phyloP scores from a whole-genome alignment of 2,888 invertebrate species.

The Drosophila fungiperda region DNA sequence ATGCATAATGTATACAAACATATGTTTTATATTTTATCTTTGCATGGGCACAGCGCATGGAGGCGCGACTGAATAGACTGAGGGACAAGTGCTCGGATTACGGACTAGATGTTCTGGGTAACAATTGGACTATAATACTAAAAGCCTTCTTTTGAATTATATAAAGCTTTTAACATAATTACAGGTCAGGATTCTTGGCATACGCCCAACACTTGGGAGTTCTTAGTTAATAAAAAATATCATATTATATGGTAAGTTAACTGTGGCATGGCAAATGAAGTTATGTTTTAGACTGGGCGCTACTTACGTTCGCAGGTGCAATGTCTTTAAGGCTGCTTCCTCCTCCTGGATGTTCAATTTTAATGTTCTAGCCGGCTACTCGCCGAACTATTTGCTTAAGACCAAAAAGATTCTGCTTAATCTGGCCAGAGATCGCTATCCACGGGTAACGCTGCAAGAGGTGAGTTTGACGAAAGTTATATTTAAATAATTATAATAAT shows the following conservation, averaged over 20 bases:
- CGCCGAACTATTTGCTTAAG: constrained; percentile 90
- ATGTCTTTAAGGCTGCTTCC: constrained; percentile 93
- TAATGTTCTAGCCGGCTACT: constrained; percentile 93
- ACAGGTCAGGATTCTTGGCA: constrained; percentile 85
- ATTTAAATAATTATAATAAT: neutral
- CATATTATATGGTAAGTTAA: constrained; percentile 90
- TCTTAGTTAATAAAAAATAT: constrained; percentile 91
- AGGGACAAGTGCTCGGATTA: constrained; percentile 84
- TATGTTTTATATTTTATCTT: constrained; percentile 1
- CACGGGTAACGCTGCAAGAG: constrained; percentile 90
- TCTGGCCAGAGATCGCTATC: constrained; percentile 92
- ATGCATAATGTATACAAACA: neutral
- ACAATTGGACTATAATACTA: constrained; percentile 1
- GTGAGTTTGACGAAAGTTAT: constrained; percentile 50
- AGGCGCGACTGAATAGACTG: constrained; percentile 83
- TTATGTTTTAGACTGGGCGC: neutral
- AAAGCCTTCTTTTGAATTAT: neutral
- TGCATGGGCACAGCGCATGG: constrained; percentile 82
- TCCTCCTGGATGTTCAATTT: constrained; percentile 97
- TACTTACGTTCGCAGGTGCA: constrained; percentile 87
- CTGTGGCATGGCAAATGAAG: neutral
- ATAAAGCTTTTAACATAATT: constrained; percentile 30
- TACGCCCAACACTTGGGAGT: constrained; percentile 94
- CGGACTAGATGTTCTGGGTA: constrained; percentile 84
- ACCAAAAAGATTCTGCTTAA: constrained; percentile 92